Conservation (phyloP, 2,797 vertebrate genomes). For the Sphenopsis melanotis region DNA sequence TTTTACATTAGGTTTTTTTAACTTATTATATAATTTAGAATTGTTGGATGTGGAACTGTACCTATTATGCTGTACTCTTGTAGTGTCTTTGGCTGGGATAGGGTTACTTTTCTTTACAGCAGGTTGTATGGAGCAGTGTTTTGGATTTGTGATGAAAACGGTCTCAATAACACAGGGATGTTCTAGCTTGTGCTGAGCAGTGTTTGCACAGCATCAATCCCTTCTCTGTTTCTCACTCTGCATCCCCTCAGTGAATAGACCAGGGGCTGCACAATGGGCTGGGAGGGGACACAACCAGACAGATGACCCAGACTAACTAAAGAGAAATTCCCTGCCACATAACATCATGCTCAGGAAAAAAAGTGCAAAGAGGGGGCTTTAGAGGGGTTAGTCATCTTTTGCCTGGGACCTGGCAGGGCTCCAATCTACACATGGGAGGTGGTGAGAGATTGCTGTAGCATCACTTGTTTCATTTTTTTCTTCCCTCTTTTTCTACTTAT, state of each 20-base stretch:
- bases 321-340: not conserved
- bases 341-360: not conserved
- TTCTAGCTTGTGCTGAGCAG: not conserved
- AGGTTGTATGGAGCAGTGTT: not conserved
- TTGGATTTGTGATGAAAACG: not conserved
- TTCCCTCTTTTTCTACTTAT: not conserved
- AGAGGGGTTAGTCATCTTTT: not conserved
- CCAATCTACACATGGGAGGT: accelerated
- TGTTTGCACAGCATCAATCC: not conserved
- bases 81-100: not conserved
- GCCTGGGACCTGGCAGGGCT: not conserved
- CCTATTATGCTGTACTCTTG: not conserved
- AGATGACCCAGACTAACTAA: not conserved
- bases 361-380: not conserved
- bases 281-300: not conserved
- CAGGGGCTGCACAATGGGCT: not conserved
- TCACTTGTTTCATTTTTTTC: not conserved
- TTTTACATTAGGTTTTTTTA: not conserved
- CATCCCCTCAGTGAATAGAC: not conserved
- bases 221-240: not conserved
- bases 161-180: not conserved
- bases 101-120: not conserved
- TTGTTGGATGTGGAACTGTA: not conserved
- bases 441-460: not conserved
- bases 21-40: not conserved